Percentiles rank a stretch among this genome's conserved stretches.
Evolutionary conservation across 2,888 invertebrate genomes (phyloP).

Genomic region (Amblyjoppa fuscipennis): DNA sequence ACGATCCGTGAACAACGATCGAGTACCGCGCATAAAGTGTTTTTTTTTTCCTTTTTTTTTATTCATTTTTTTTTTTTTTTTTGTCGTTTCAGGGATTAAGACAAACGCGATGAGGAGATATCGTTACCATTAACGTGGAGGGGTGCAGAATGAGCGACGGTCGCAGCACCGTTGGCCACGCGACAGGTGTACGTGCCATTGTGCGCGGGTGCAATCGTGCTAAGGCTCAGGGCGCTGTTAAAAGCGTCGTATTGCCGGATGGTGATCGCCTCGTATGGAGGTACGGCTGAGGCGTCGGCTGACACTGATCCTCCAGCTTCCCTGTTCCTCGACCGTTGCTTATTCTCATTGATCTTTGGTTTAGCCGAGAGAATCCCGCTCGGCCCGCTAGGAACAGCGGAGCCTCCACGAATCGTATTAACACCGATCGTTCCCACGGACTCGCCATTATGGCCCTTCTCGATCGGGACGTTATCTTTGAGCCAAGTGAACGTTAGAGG

Average conservation of each 20-base stretch:
- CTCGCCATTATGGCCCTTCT: slow-evolving; percentile 76
- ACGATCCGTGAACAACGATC: slow-evolving; percentile 54
- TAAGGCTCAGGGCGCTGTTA: slow-evolving; percentile 88
- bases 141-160: slow-evolving; percentile 87
- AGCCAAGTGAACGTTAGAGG: slow-evolving; percentile 89
- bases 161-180: slow-evolving; percentile 87
- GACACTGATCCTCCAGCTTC: slow-evolving; percentile 40
- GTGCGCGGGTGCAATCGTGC: slow-evolving; percentile 87
- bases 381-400: slow-evolving; percentile 45
- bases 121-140: slow-evolving; percentile 88
- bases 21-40: slow-evolving; percentile 43
- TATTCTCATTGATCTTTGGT: slow-evolving; percentile 60
- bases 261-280: slow-evolving; percentile 84
- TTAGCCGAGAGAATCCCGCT: slow-evolving; percentile 19
- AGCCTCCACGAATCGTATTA: slow-evolving; percentile 59
- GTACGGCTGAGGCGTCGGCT: slow-evolving; percentile 57
- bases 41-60: neutral
- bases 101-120: slow-evolving; percentile 63
- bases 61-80: slow-evolving; percentile 1
- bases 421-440: slow-evolving; percentile 71
- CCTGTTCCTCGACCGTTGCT: slow-evolving; percentile 65
- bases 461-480: slow-evolving; percentile 87
- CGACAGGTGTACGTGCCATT: slow-evolving; percentile 88
- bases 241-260: slow-evolving; percentile 88
- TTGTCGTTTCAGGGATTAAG: slow-evolving; percentile 30